phyloP scores from a whole-genome alignment of 2,797 vertebrate genomes.

The Mus caroli region DNA sequence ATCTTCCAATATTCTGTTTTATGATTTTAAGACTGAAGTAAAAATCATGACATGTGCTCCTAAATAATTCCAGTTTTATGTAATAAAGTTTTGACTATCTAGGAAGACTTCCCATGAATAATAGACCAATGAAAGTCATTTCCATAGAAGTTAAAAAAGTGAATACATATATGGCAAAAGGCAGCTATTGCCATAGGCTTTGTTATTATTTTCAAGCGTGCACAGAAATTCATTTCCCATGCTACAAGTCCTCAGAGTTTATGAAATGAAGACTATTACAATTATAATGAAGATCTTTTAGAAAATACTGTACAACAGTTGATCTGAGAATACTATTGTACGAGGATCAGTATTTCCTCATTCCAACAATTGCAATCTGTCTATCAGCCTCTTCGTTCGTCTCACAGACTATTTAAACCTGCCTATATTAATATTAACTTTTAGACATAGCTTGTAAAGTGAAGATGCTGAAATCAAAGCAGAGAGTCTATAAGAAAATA shows the following conservation, averaged over 20 bases:
- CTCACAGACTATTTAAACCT: background rate
- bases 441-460: background rate
- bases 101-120: background rate
- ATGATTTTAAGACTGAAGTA: background rate
- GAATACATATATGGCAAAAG: background rate
- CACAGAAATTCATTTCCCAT: background rate
- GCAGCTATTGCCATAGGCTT: background rate
- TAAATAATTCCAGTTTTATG: conserved; percentile 38
- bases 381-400: background rate
- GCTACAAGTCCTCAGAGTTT: background rate
- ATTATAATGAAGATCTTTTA: conserved; percentile 29
- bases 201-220: background rate
- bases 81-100: conserved; percentile 29
- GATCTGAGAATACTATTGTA: background rate
- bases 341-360: conserved; percentile 19
- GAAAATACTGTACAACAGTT: background rate
- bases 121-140: background rate
- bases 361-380: background rate
- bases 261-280: background rate
- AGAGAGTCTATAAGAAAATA: background rate
- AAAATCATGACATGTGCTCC: background rate
- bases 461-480: background rate
- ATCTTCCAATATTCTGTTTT: background rate
- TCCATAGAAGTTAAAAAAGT: background rate
- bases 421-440: background rate